Evolutionary conservation across 2,797 vertebrate genomes (phyloP).

Genomic region (Allobates femoralis): DNA sequence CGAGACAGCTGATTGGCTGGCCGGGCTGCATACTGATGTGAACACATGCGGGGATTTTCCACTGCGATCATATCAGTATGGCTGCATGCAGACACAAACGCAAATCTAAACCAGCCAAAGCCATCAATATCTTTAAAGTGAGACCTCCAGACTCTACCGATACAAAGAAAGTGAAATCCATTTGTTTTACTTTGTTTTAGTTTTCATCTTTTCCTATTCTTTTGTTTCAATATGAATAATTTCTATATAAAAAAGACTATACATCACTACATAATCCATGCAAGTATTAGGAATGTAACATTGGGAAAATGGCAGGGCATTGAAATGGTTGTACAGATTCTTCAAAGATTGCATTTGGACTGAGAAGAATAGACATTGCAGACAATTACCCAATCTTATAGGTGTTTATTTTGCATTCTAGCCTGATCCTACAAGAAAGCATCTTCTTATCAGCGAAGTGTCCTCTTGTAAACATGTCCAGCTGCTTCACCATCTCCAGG

Average conservation of each 20-base stretch:
- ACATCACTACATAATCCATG: neutral
- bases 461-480: slow-evolving; percentile 66
- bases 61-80: no score
- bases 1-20: no score
- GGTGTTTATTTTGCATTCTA: slow-evolving; percentile 72
- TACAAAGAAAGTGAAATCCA: neutral
- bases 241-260: neutral
- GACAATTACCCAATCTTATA: slow-evolving; percentile 56
- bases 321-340: neutral
- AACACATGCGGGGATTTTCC: no score
- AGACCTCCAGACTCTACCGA: neutral
- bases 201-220: neutral
- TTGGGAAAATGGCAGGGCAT: neutral
- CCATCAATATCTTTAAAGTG: no score
- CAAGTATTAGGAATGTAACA: slow-evolving; percentile 8
- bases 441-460: slow-evolving; percentile 70
- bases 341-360: slow-evolving; percentile 8
- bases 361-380: slow-evolving; percentile 52
- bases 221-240: neutral
- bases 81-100: no score
- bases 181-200: neutral
- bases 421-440: slow-evolving; percentile 66
- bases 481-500: slow-evolving; percentile 57
- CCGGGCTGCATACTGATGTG: no score
- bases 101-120: no score